Conservation (phyloP, 2,797 vertebrate genomes). For the Scomberomorus guttatus region DNA sequence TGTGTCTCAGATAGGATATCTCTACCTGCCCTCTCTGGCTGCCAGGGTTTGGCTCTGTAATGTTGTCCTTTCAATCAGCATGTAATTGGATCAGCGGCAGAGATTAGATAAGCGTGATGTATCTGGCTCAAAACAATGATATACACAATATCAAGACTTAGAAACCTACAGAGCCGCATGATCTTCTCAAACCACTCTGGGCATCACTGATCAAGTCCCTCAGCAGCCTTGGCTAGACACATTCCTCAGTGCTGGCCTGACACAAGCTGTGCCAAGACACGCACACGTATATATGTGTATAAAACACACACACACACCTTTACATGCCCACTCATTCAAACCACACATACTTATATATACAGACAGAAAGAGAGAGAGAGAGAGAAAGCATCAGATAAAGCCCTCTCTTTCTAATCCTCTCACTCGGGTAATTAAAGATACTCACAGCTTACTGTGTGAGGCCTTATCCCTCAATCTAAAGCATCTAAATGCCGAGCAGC, state of each 20-base stretch:
- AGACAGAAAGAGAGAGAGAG: conserved; percentile 24
- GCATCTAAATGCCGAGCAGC: conserved; percentile 72
- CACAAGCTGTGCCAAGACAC: conserved; percentile 51
- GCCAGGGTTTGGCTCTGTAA: conserved; percentile 50
- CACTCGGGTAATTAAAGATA: conserved; percentile 82
- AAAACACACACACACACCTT: conserved; percentile 1
- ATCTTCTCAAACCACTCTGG: conserved; percentile 63
- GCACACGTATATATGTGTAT: conserved; percentile 14
- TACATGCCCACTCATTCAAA: conserved; percentile 40
- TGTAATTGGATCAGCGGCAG: conserved; percentile 83
- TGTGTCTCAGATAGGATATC: conserved; percentile 68
- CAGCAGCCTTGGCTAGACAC: conserved; percentile 54
- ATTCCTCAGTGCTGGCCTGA: conserved; percentile 55
- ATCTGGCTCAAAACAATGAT: conserved; percentile 69
- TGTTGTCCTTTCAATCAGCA: conserved; percentile 82
- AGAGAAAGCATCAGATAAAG: conserved; percentile 72
- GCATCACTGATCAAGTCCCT: conserved; percentile 65
- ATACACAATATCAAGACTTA: conserved; percentile 61
- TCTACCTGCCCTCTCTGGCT: conserved; percentile 56
- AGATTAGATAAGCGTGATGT: conserved; percentile 75
- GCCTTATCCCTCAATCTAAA: conserved; percentile 80
- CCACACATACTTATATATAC: conserved; percentile 21
- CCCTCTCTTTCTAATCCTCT: conserved; percentile 76
- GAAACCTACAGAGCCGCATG: conserved; percentile 25
- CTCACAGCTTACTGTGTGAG: conserved; percentile 72